Evolutionary conservation across 2,113 vertebrate genomes (phyloP).

Genomic region (Festucalex cinctus): DNA sequence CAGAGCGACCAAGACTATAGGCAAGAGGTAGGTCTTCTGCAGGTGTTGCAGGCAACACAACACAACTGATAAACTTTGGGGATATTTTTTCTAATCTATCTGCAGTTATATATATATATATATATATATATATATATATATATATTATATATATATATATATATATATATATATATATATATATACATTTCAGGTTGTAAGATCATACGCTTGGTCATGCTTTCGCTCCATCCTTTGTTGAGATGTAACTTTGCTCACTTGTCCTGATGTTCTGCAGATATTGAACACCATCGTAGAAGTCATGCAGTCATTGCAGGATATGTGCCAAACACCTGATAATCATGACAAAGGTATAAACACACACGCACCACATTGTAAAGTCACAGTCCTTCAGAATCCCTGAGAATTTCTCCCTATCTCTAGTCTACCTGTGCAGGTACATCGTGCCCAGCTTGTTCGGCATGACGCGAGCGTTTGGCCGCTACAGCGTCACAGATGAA

Average conservation of each 20-base stretch:
- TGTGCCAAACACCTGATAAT: conserved; percentile 87
- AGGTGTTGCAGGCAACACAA: not conserved
- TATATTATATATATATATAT: too few species aligned
- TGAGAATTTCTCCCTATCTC: conserved; percentile 15
- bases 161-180: too few species aligned
- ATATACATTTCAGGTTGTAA: too few species aligned
- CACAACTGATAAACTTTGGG: not conserved
- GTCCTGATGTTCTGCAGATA: conserved; percentile 70
- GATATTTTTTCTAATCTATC: not conserved
- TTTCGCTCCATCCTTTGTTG: too few species aligned
- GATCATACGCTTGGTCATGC: too few species aligned
- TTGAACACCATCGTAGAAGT: conserved; percentile 85
- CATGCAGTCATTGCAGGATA: conserved; percentile 83
- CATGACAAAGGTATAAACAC: conserved; percentile 85
- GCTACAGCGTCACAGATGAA: conserved; percentile 87
- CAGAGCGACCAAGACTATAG: conserved; percentile 69
- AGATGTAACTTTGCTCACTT: not conserved
- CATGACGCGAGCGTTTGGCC: conserved; percentile 88
- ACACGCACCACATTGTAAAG: not conserved
- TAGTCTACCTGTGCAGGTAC: conserved; percentile 90
- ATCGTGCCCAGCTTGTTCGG: conserved; percentile 86
- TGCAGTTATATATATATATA: too few species aligned
- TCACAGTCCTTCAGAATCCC: not conserved
- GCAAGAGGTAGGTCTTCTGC: conserved; percentile 49
- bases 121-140: too few species aligned